phyloP scores from a whole-genome alignment of 2,888 invertebrate genomes.

The Caenorhabditis panamensis region DNA sequence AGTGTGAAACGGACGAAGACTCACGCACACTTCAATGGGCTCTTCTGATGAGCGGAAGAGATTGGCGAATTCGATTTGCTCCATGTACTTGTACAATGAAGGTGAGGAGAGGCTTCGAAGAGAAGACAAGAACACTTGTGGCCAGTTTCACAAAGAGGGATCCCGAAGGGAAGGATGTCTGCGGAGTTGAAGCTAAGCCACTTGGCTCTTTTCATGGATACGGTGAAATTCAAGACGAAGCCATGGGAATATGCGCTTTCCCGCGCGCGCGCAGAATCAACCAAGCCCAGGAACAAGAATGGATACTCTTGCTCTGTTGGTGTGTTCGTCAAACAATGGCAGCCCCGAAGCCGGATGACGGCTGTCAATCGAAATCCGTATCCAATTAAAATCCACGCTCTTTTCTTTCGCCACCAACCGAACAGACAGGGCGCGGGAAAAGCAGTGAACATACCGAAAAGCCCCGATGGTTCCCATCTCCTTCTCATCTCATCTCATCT shows the following conservation, averaged over 20 bases:
- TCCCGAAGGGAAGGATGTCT: too few relatives aligned
- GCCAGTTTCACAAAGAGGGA: slow-evolving; percentile 4
- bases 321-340: slow-evolving; percentile 55
- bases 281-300: slow-evolving; percentile 29
- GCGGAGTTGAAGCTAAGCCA: slow-evolving; percentile 1
- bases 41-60: slow-evolving; percentile 57
- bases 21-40: slow-evolving; percentile 54
- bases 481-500: slow-evolving; percentile 26
- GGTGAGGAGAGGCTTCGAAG: background rate
- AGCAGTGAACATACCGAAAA: too few relatives aligned
- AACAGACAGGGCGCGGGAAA: background rate
- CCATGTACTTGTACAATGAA: slow-evolving; percentile 45
- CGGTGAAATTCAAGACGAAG: slow-evolving; percentile 47
- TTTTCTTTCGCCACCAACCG: slow-evolving; percentile 13
- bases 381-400: slow-evolving; percentile 45
- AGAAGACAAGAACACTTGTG: slow-evolving; percentile 27
- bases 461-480: slow-evolving; percentile 41
- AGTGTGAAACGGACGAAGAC: slow-evolving; percentile 41
- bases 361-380: slow-evolving; percentile 61
- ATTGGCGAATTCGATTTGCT: slow-evolving; percentile 56
- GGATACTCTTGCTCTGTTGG: slow-evolving; percentile 38
- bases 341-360: slow-evolving; percentile 46
- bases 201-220: slow-evolving; percentile 29
- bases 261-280: slow-evolving; percentile 15
- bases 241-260: slow-evolving; percentile 49